Base-by-base conservation (phyloP, 2,797 vertebrate genomes). In the Pangasius krempfi region DNA sequence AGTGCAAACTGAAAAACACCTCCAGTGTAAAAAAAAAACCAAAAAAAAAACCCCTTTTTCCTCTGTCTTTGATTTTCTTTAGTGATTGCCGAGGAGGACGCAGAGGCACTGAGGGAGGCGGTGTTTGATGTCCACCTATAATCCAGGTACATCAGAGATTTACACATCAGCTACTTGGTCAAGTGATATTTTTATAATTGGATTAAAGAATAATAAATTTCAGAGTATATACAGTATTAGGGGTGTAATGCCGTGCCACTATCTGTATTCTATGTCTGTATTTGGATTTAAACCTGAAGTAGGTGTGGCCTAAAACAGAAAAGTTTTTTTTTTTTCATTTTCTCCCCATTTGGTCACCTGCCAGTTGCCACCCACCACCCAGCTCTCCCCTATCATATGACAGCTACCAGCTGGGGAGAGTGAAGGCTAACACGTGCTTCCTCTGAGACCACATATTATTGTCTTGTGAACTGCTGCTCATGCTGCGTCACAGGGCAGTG, bases 111-210 rank as follows among this genome's bases (percentile, higher is more conserved):
- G 89, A 95, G 96, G 84, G 95, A 96, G 80, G 96, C 95, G 33
- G 94, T 96, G 82, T 96, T 96, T 87, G 96, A 97, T 82, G 94
- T 96, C 66, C 96, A 96, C 84, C 94, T 97, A 94, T 97, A 95
- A 95, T 94, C 20, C 92, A 93, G 95, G 96, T 96, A 92, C 62
- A 82, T n/a, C 30, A 83, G 20, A 64, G 5, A 47, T 82, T 73
- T 76, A 56, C 33, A 70, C 20, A 70, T 60, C 47, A 76, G 14
- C 44, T 76, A 9, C 14, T 52, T 60, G 4, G 1, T 52, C 37
- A 0, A 47, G 40, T 75, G 44, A 47, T 75, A 47, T 13, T 75
- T 68, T 0, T 22, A 25, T 44, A 25, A 20, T 54, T 47, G 44
- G 73, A 16, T 18, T 25, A 50, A 27, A 27, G 10, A 27, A 47